Percentiles rank a stretch among this genome's conserved stretches.
phyloP scores from a whole-genome alignment of 2,888 invertebrate species.

The Synanthedon andrenaeformis region DNA sequence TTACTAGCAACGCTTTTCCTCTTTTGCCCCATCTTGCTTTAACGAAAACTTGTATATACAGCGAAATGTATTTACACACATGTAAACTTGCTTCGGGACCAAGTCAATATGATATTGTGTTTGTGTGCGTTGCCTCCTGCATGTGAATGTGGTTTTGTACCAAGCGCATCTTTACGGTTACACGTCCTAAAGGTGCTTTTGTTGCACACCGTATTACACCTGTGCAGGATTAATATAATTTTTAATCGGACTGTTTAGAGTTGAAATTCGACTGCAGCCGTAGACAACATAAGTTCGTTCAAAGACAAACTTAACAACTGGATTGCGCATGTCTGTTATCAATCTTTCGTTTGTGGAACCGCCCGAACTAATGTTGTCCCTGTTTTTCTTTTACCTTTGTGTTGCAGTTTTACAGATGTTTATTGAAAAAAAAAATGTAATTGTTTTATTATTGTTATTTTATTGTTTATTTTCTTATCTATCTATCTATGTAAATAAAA shows the following conservation, averaged over 20 bases:
- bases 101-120: conserved; percentile 9
- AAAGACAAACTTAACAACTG: conserved; percentile 22
- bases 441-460: too few species aligned
- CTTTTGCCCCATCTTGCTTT: conserved; percentile 58
- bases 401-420: not conserved
- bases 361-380: conserved; percentile 57
- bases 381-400: conserved; percentile 43
- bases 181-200: conserved; percentile 17
- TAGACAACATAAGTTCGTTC: conserved; percentile 29
- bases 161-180: conserved; percentile 34
- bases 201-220: conserved; percentile 40
- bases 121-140: conserved; percentile 22
- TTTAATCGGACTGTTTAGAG: conserved; percentile 27
- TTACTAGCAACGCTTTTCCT: conserved; percentile 54
- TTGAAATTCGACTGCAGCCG: conserved; percentile 21
- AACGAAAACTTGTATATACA: conserved; percentile 53
- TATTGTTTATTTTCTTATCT: too few species aligned
- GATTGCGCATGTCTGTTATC: conserved; percentile 60
- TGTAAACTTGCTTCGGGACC: conserved; percentile 33
- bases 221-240: conserved; percentile 18
- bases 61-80: conserved; percentile 43
- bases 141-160: conserved; percentile 25
- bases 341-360: conserved; percentile 43
- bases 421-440: not conserved
- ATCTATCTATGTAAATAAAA: too few species aligned